phyloP scores from a whole-genome alignment of 2,888 invertebrate genomes.

The Hyppa rectilinea region DNA sequence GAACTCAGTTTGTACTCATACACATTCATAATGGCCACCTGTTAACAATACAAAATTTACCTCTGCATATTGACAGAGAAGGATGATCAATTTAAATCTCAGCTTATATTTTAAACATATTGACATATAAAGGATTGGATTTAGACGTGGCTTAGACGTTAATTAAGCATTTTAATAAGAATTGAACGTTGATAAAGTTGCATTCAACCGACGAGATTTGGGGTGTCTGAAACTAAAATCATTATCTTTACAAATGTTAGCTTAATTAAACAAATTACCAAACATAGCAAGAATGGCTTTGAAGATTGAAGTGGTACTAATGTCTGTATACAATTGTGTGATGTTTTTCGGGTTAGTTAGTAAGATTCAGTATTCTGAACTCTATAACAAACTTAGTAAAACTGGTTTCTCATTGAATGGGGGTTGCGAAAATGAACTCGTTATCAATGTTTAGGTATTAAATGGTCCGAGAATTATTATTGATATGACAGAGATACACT shows the following conservation, averaged over 20 bases:
- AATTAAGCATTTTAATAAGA: slow-evolving; percentile 47
- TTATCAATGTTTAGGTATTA: background rate
- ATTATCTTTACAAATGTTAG: slow-evolving; percentile 16
- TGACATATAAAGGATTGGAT: slow-evolving; percentile 53
- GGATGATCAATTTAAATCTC: slow-evolving; percentile 50
- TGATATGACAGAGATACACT: background rate
- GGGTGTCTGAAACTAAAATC: background rate
- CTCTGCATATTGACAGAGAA: slow-evolving; percentile 48
- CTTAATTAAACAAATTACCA: slow-evolving; percentile 44
- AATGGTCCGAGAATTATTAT: background rate
- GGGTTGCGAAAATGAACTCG: background rate
- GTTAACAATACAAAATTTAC: slow-evolving; percentile 54
- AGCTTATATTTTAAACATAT: slow-evolving; percentile 52
- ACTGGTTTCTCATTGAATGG: background rate
- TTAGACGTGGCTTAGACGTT: slow-evolving; percentile 27
- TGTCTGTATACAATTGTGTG: background rate
- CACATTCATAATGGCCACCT: slow-evolving; percentile 35
- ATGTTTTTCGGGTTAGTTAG: background rate
- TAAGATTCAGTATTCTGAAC: background rate
- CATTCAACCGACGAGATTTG: slow-evolving; percentile 21
- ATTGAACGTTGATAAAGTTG: slow-evolving; percentile 42
- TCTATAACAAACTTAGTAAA: background rate
- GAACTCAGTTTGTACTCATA: slow-evolving; percentile 60
- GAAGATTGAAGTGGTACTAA: slow-evolving; percentile 7
- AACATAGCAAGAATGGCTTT: slow-evolving; percentile 16